A percentile compares a stretch with the other conserved stretches of the same genome.
These are phyloP conservation scores for Romanogobio albipinnatus DNA, from an alignment of 2,113 vertebrate genomes.

Conservation along the genomic window DNA sequence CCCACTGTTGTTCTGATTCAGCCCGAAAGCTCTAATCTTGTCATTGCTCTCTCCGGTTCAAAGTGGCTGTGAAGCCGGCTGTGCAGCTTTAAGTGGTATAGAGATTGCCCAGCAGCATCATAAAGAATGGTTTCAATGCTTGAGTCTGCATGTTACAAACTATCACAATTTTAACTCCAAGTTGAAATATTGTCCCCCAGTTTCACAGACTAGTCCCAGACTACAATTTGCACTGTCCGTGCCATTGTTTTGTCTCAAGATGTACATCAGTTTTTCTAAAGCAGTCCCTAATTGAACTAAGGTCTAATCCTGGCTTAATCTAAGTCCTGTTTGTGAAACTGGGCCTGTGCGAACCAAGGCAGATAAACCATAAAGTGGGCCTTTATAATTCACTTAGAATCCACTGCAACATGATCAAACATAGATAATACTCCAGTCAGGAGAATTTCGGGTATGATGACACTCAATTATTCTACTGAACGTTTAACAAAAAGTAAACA, in stretches of 20 bases:
- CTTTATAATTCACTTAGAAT: not conserved
- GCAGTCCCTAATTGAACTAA: too few species aligned
- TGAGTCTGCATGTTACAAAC: not conserved
- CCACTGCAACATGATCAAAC: not conserved
- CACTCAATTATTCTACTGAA: too few species aligned
- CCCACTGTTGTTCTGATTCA: constrained; percentile 19
- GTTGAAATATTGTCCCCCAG: not conserved
- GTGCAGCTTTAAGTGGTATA: constrained; percentile 13
- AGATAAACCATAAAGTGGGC: not conserved
- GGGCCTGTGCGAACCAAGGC: not conserved
- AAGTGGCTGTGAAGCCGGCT: constrained; percentile 25
- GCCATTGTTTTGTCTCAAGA: too few species aligned
- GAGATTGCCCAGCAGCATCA: constrained; percentile 19
- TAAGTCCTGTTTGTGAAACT: too few species aligned
- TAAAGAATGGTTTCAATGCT: not conserved
- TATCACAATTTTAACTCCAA: not conserved
- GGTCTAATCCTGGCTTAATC: too few species aligned
- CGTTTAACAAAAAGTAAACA: too few species aligned
- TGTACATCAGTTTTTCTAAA: too few species aligned
- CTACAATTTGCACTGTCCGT: too few species aligned
- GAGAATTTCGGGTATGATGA: not conserved
- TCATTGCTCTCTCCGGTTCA: constrained; percentile 24
- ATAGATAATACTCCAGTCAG: not conserved
- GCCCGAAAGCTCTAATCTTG: constrained; percentile 31
- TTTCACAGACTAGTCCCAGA: too few species aligned